A percentile compares a stretch with the other conserved stretches of the same genome.
Conservation (phyloP, 2,888 invertebrate species). For the Pristionchus japonicus region DNA sequence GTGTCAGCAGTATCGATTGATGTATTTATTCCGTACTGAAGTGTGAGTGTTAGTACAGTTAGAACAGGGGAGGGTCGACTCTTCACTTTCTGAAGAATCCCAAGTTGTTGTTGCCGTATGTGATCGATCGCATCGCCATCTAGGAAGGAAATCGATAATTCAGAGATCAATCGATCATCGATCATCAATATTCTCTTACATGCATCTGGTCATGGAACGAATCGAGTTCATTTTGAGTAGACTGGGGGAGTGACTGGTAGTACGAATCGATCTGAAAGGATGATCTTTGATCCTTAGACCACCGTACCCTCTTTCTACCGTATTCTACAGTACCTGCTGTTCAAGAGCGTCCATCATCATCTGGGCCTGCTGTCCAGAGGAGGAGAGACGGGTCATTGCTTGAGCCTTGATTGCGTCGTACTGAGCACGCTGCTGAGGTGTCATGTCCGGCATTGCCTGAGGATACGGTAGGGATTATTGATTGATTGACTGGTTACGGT, state of each 20-base stretch:
- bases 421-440: background rate
- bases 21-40: too few relatives aligned
- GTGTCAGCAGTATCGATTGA: too few relatives aligned
- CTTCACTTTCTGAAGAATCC: background rate
- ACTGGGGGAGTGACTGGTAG: background rate
- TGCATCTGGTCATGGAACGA: background rate
- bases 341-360: background rate
- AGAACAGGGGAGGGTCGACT: too few relatives aligned
- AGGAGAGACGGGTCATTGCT: background rate
- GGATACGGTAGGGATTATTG: background rate
- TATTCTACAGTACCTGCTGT: background rate
- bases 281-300: too few relatives aligned
- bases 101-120: background rate
- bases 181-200: background rate
- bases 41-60: too few relatives aligned
- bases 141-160: background rate
- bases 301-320: background rate
- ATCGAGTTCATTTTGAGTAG: background rate
- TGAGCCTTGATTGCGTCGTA: background rate
- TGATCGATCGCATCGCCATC: background rate
- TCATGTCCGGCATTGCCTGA: background rate
- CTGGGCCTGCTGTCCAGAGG: background rate
- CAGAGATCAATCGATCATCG: too few relatives aligned
- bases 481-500: background rate
- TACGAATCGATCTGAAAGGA: background rate